phyloP scores from a whole-genome alignment of 2,113 vertebrate genomes.

The Chaetura pelagica region DNA sequence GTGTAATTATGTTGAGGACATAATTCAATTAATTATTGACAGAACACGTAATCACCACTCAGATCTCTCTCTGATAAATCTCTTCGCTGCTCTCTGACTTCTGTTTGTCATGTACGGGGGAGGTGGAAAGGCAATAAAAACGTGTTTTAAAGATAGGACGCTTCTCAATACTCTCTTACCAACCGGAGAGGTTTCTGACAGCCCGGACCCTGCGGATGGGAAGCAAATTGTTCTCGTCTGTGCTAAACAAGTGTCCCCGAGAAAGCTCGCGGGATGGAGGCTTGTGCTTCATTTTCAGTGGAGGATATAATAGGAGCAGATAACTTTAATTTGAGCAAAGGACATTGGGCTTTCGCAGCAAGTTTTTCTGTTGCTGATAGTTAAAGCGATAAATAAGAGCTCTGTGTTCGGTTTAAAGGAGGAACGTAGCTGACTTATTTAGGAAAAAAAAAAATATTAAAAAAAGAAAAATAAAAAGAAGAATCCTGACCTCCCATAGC shows the following conservation, averaged over 20 bases:
- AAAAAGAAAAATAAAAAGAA: not conserved
- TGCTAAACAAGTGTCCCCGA: not conserved
- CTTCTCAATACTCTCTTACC: conserved; percentile 28
- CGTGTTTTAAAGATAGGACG: not conserved
- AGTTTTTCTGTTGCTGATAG: conserved; percentile 3
- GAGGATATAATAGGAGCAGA: conserved; percentile 10
- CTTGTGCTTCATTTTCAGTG: conserved; percentile 8
- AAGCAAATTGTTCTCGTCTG: not conserved
- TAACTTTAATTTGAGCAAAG: conserved; percentile 53
- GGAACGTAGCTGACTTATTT: not conserved
- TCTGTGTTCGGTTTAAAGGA: not conserved
- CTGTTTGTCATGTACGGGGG: conserved; percentile 21
- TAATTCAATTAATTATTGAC: conserved; percentile 61
- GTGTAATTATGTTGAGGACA: conserved; percentile 26
- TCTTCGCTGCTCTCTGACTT: not conserved
- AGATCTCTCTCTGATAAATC: conserved; percentile 14
- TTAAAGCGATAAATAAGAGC: conserved; percentile 51
- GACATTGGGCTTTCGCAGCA: conserved; percentile 4
- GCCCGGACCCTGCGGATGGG: conserved; percentile 7
- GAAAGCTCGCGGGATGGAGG: conserved; percentile 38
- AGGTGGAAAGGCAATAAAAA: conserved; percentile 28
- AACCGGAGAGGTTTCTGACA: not conserved
- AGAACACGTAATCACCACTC: not conserved
- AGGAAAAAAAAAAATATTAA: not conserved
- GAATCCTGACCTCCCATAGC: not conserved